Evolutionary conservation across 1,140 invertebrate genomes (phyloP).

Genomic region (Spodoptera frugiperda): DNA sequence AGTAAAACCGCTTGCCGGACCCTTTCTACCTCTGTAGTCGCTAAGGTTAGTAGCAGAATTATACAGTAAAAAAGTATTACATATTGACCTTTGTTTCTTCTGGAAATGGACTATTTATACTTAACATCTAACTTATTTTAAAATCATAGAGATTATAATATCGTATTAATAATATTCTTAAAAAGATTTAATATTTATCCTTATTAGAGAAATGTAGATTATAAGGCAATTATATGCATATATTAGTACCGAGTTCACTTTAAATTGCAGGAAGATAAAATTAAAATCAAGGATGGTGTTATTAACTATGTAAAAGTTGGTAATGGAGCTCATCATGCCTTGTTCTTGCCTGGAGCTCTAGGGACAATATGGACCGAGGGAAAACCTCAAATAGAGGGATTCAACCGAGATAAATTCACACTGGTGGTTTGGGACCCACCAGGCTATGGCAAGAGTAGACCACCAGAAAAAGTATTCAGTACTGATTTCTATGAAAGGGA

Average conservation of each 20-base stretch:
- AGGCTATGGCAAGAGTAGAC: slow-evolving; percentile 94
- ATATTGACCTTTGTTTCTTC: too few relatives aligned
- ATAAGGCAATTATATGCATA: too few relatives aligned
- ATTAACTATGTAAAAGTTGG: slow-evolving; percentile 92
- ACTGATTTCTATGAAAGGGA: slow-evolving; percentile 91
- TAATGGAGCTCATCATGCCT: slow-evolving; percentile 88
- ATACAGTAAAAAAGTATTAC: too few relatives aligned
- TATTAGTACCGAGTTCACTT: too few relatives aligned
- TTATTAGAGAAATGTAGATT: too few relatives aligned
- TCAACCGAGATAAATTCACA: slow-evolving; percentile 90
- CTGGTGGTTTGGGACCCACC: slow-evolving; percentile 95
- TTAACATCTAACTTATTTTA: too few relatives aligned
- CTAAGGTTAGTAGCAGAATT: slow-evolving; percentile 51
- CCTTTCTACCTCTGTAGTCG: slow-evolving; percentile 52
- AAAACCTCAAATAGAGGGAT: slow-evolving; percentile 91
- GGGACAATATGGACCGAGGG: slow-evolving; percentile 94
- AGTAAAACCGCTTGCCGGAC: slow-evolving; percentile 40
- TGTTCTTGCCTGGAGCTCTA: slow-evolving; percentile 92
- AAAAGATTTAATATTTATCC: too few relatives aligned
- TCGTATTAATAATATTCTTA: too few relatives aligned
- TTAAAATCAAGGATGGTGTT: slow-evolving; percentile 87
- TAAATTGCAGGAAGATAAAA: slow-evolving; percentile 73
- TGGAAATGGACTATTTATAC: too few relatives aligned
- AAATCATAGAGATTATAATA: too few relatives aligned
- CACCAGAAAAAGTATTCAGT: slow-evolving; percentile 90